These are phyloP conservation scores for Lasioglossum oenotherae DNA, from an alignment of 2,888 invertebrate species.

Conservation along the genomic window DNA sequence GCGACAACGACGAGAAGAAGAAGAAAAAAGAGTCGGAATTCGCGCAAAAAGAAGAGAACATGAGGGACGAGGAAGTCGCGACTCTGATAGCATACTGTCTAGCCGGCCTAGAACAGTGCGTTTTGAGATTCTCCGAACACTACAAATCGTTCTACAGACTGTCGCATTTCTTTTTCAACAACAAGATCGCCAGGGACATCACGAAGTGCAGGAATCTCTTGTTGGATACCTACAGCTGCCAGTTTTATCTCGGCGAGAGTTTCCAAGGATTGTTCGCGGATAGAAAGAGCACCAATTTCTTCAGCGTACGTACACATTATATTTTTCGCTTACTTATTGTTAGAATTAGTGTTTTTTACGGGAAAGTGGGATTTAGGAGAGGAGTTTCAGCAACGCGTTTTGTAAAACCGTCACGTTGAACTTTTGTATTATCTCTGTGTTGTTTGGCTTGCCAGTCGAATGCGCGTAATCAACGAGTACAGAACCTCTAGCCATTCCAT, in stretches of 20 bases:
- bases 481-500: slow-evolving; percentile 71
- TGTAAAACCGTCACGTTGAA: slow-evolving; percentile 56
- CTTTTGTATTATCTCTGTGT: slow-evolving; percentile 66
- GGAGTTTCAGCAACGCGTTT: slow-evolving; percentile 42
- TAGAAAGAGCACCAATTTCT: slow-evolving; percentile 93
- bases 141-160: slow-evolving; percentile 96
- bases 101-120: slow-evolving; percentile 93
- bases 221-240: slow-evolving; percentile 89
- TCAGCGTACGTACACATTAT: slow-evolving; percentile 88
- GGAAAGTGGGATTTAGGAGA: slow-evolving; percentile 20
- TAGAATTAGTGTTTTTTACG: background rate
- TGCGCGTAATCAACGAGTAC: slow-evolving; percentile 73
- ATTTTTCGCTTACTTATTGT: background rate
- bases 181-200: slow-evolving; percentile 88
- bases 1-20: slow-evolving; percentile 83
- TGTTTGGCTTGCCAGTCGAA: slow-evolving; percentile 45
- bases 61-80: slow-evolving; percentile 86
- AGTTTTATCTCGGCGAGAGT: slow-evolving; percentile 86
- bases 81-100: slow-evolving; percentile 89
- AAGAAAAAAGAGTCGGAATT: slow-evolving; percentile 69
- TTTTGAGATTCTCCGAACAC: slow-evolving; percentile 94
- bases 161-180: slow-evolving; percentile 92
- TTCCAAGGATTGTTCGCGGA: slow-evolving; percentile 94
- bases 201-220: slow-evolving; percentile 90
- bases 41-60: slow-evolving; percentile 75